Base-by-base conservation (phyloP, 2,888 invertebrate species). In the Limenitis camilla region DNA sequence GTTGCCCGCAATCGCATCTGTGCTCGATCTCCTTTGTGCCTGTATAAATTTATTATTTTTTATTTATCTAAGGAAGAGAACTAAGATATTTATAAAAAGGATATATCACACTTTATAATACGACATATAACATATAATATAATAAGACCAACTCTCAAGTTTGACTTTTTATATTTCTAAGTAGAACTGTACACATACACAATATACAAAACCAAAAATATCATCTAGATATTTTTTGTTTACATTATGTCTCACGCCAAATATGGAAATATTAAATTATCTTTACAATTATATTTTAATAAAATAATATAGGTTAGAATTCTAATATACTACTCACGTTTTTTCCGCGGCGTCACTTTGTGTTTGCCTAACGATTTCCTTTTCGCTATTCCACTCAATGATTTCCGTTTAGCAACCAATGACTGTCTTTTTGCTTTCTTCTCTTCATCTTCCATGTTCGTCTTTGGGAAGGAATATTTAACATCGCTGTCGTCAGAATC, bases 1-100 rank as follows among this genome's bases (percentile, higher is more conserved):
- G 55, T 65, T 84, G 79, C 0, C 88, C 88, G 60, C 88, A 88
- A 66, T 88, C 88, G 59, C 88, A 88, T 1, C 90, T 82, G 64
- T 90, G 90, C 73, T 76, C 81, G 40, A 66, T 72, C 36, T 71
- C 76, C 7, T 63, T 50, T 29, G 70, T 71, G 40, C 82, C 84
- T 84, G 66, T 6, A 38, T 31, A 19, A 27, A 11, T 1, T 27
- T 4, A 8, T 42, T n/a, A 29, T 42, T 10, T 28, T 5, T 29
- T 29, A 9, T 40, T 9, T 6, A 28, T 40, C 5, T 9, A n/a
- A 40, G 1, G 6, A 28, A 19, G 19, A 19, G 19, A 19, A 19
- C n/a, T 19, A 19, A 19, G 2, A 19, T 19, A 19, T 19, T 19
- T 2, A 19, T 3, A 19, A 19, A 19, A 19, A n/a, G n/a, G n/a